Base-by-base conservation (phyloP, 2,888 invertebrate genomes). In the Siphonodentalium dalli region DNA sequence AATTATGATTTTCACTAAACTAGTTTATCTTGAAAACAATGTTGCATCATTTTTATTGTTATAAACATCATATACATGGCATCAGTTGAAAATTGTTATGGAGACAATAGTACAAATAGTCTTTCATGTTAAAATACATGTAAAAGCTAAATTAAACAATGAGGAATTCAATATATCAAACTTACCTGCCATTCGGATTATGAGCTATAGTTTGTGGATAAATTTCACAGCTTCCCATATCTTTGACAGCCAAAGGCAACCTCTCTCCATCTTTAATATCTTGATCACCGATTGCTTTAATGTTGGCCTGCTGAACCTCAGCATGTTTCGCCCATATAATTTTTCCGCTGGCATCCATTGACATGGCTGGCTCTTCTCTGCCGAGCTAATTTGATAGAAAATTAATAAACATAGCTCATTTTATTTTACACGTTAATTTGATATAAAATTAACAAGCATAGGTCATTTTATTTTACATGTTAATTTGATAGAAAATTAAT, bases 271-370 rank as follows among this genome's bases (percentile, higher is more conserved):
- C 96, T 75, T 90, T 90, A 53, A 92, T 87, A 62, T 84, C 85
- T 62, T 82, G 80, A 58, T 83, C 79, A 3, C 68, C 69, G 55
- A 79, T 70, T 0, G 92, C 90, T 79, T 94, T 94, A 63, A 95
- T 83, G 82, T 95, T 94, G 6, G 92, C 93, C 82, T 98, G 98
- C 80, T 99, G 98, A 81, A 99, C 89, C 84, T 99, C 99, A 0
- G 95, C 95, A 82, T 99, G 99, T 75, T 91, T 90, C 0, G 99
- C 99, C 96, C 97, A 99, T 53, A 99, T 91, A 56, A 99, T 97
- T 85, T 99, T 99, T 24, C 99, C 99, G 72, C 90, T 90, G 1
- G 91, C 90, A 82, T 99, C 99, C 99, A 99, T 99, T 0, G 97
- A 96, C 76, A 97, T 95, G 0, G 98, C 98, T 0, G 99, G 99